Conservation (phyloP, 2,797 vertebrate species). For the Peromyscus melanophrys region DNA sequence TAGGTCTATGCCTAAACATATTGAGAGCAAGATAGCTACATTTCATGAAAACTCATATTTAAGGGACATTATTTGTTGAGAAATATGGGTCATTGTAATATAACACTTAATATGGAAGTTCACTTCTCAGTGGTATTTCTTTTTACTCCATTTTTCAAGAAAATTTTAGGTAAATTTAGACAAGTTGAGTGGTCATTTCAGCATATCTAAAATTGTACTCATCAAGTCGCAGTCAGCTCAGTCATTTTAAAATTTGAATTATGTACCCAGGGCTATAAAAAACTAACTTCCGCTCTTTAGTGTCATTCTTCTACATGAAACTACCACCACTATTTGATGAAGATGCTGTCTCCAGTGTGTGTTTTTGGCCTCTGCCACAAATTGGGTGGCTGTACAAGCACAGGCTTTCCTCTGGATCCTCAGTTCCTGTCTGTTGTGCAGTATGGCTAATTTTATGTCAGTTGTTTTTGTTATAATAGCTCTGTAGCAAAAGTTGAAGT, state of each 20-base stretch:
- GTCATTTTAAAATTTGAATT: slow-evolving; percentile 24
- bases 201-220: slow-evolving; percentile 9
- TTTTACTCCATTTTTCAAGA: slow-evolving; percentile 40
- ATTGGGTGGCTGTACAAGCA: neutral
- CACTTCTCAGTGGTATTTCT: slow-evolving; percentile 28
- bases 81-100: neutral
- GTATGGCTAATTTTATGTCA: neutral
- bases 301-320: neutral
- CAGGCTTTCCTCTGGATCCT: neutral
- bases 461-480: neutral
- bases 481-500: neutral
- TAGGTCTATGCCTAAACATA: neutral
- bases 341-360: neutral
- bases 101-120: neutral
- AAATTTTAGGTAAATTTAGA: slow-evolving; percentile 44
- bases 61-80: slow-evolving; percentile 2
- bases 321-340: neutral
- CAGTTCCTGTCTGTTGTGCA: neutral
- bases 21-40: neutral
- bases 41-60: slow-evolving; percentile 40
- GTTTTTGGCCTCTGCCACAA: neutral
- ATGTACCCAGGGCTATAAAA: neutral
- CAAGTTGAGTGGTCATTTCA: neutral
- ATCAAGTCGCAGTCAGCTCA: neutral
- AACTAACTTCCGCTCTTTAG: neutral